Evolutionary conservation across 2,113 vertebrate genomes (phyloP).

Genomic region (Capricornis sumatraensis): DNA sequence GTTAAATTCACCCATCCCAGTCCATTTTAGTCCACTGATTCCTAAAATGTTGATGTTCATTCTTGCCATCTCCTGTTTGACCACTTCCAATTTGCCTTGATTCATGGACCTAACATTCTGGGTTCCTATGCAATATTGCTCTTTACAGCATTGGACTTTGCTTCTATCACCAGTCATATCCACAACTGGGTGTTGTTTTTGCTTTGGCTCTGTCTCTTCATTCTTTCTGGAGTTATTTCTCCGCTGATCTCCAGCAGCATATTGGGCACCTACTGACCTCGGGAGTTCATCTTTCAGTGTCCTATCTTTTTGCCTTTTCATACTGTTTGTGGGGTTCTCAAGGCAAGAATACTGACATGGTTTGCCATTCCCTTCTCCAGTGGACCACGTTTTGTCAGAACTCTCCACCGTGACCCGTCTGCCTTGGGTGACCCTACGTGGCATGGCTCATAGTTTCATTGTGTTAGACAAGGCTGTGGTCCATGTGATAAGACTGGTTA

Average conservation of each 20-base stretch:
- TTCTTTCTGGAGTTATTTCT: not conserved
- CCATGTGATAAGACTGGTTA: not conserved
- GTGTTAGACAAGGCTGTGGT: not conserved
- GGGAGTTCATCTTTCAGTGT: not conserved
- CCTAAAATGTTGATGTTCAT: not conserved
- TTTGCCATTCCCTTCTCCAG: not conserved
- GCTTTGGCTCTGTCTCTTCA: not conserved
- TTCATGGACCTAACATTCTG: not conserved
- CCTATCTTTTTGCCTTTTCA: accelerated
- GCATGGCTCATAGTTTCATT: not conserved
- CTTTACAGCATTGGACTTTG: not conserved
- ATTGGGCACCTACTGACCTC: not conserved
- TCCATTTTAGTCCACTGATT: not conserved
- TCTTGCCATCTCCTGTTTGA: not conserved
- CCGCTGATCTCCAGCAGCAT: not conserved
- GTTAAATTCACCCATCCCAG: not conserved
- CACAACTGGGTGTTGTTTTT: not conserved
- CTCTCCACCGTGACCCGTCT: not conserved
- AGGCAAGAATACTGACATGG: not conserved
- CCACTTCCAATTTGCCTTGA: not conserved
- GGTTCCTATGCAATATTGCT: not conserved
- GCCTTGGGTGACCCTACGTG: accelerated
- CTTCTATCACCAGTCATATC: not conserved
- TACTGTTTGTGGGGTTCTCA: not conserved
- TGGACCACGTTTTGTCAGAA: not conserved